Conservation (phyloP, 2,888 invertebrate genomes). For the Julus scandinavius region DNA sequence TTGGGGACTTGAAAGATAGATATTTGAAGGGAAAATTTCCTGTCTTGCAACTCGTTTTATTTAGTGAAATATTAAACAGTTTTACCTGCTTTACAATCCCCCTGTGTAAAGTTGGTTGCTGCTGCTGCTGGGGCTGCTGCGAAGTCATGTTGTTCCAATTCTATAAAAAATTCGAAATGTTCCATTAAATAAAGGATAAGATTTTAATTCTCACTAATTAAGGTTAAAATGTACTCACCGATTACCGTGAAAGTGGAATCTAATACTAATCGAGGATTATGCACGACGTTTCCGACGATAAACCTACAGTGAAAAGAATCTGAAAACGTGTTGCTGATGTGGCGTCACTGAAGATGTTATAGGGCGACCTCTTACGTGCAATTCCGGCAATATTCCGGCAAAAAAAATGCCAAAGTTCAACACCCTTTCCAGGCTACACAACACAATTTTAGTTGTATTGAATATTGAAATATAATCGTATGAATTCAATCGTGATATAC, state of each 20-base stretch:
- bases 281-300: not conserved
- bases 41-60: no score
- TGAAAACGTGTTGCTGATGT: conserved; percentile 50
- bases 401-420: not conserved
- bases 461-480: no score
- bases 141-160: conserved; percentile 41
- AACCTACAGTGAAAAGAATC: not conserved
- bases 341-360: not conserved
- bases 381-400: not conserved
- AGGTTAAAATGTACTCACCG: not conserved
- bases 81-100: conserved; percentile 56
- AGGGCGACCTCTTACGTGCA: not conserved
- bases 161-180: not conserved
- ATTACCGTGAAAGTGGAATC: not conserved
- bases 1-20: not conserved
- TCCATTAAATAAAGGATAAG: not conserved
- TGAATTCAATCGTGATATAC: no score
- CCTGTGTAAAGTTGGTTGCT: conserved; percentile 47
- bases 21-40: not conserved
- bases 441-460: no score
- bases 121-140: conserved; percentile 53
- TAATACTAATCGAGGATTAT: not conserved
- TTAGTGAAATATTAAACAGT: not conserved
- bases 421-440: not conserved
- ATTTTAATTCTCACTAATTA: not conserved